Conservation (phyloP, 2,113 vertebrate genomes). For the Psilopsiagon aymara region DNA sequence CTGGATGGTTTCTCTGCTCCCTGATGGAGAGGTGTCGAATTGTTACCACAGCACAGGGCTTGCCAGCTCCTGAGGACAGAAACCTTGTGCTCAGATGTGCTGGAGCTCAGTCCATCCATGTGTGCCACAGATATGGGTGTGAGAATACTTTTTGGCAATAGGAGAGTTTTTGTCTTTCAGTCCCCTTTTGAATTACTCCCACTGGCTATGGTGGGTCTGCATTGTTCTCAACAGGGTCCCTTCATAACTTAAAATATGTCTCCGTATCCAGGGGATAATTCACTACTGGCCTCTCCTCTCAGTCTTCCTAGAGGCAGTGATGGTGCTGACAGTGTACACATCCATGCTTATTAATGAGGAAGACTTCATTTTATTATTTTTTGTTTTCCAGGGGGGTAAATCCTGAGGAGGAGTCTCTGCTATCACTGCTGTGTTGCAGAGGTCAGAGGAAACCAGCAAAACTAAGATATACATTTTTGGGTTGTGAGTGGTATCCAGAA, state of each 20-base stretch:
- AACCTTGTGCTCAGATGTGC: conserved; percentile 14
- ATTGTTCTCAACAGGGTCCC: accelerated
- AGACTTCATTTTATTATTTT: too few relatives aligned
- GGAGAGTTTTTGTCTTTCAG: background rate
- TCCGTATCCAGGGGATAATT: background rate
- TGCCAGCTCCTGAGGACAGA: background rate
- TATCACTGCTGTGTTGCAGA: background rate
- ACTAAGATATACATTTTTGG: background rate
- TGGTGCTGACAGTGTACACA: background rate
- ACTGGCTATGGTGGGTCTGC: background rate
- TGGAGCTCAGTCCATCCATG: background rate
- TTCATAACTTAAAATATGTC: background rate
- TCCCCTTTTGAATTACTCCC: background rate
- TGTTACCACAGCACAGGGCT: background rate
- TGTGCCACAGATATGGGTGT: background rate
- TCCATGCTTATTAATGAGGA: background rate
- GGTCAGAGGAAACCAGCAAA: background rate
- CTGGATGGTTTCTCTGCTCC: background rate
- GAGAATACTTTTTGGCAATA: background rate
- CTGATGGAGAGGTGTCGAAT: accelerated
- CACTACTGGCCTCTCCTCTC: background rate
- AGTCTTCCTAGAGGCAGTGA: background rate
- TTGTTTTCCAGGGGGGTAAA: background rate
- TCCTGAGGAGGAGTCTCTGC: background rate
- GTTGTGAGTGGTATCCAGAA: background rate